Base-by-base conservation (phyloP, 2,888 invertebrate species). In the Pterostichus madidus region DNA sequence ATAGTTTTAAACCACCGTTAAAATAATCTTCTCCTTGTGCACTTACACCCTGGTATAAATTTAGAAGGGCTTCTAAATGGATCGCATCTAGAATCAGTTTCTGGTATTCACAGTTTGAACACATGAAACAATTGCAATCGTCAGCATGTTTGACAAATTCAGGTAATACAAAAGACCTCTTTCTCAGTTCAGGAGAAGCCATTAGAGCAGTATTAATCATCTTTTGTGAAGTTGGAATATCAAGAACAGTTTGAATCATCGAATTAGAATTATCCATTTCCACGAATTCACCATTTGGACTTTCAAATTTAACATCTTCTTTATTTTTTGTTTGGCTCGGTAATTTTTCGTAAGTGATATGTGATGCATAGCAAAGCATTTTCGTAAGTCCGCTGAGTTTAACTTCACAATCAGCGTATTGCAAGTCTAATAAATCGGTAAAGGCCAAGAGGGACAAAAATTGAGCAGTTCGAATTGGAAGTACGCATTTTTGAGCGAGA, bases 401-500 rank as follows among this genome's bases (percentile, higher is more conserved):
- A 1, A 86, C 86, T 64, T 84, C 84, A 81, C 88, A 88, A 84
- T 88, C 87, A 46, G 88, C 86, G 52, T 86, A 85, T 17, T 86
- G 86, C 35, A 84, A 84, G 5, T 87, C 86, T 10, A 85, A 83
- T 6, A 89, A 76, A 84, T 89, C 89, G 10, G 87, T 87, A 44
- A 87, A 85, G 0, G 88, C 88, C 46, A 89, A 84, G 39, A 87
- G 86, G 3, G 85, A 78, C 52, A 89, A 80, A 32, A 88, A 86
- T 15, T 85, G 80, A 8, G 87, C 87, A 8, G 87, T 86, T 59
- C 86, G 85, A 5, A 88, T 83, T 3, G 89, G 88, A 32, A 89
- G 73, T 4, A 88, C 85, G 39, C 87, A 78, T 85, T 87, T 86
- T 85, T 89, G 89, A 7, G 88, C 85, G 5, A 88, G 83, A n/a